Evolutionary conservation across 2,888 invertebrate genomes (phyloP), one percentile per base, ranked within the genome.

Genomic region (Trypoxylon attenuatum): DNA sequence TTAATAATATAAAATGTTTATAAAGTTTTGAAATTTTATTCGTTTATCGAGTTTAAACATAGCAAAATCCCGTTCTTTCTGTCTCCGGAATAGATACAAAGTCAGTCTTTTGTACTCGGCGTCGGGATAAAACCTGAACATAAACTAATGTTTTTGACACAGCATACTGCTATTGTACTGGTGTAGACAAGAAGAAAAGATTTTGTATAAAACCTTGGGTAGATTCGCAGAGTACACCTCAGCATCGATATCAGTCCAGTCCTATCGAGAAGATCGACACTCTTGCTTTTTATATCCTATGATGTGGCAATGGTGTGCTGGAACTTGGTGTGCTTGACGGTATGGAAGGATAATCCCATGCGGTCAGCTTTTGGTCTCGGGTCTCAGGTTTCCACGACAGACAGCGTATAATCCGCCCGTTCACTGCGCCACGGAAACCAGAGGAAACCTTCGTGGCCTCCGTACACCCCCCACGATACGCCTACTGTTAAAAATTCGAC

Each of bases 311-410:
- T 75, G 69, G 56, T 63, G 57, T 65, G 68, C 58, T 62, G 57
- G 47, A 66, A 71, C 47, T 45, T 59, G 55, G 69, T 68, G 63
- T 70, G 69, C 50, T 60, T 57, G 71, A 71, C 77, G 69, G 68
- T 68, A 79, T 73, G 76, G 76, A 68, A 79, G 73, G 75, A 78
- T 81, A 80, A 81, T 79, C 74, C 75, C 61, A 64, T 77, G 78
- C 69, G 77, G 78, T 80, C 63, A 71, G 66, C 69, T 54, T 19
- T 46, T 53, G 64, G 55, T 69, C 33, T 10, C 33, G n/a, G 33
- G 33, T n/a, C 53, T 77, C 62, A 63, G 62, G 68, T 76, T 78
- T 71, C 76, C 51, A 53, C 42, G 27, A 16, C 45, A 47, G 59
- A 52, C 66, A n/a, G n/a, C n/a, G n/a, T n/a, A 56, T 60, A 68